A percentile compares a stretch with the other conserved stretches of the same genome.
These are phyloP conservation scores for Fissipunctia ypsillon DNA, from an alignment of 2,888 invertebrate genomes.

Conservation along the genomic window DNA sequence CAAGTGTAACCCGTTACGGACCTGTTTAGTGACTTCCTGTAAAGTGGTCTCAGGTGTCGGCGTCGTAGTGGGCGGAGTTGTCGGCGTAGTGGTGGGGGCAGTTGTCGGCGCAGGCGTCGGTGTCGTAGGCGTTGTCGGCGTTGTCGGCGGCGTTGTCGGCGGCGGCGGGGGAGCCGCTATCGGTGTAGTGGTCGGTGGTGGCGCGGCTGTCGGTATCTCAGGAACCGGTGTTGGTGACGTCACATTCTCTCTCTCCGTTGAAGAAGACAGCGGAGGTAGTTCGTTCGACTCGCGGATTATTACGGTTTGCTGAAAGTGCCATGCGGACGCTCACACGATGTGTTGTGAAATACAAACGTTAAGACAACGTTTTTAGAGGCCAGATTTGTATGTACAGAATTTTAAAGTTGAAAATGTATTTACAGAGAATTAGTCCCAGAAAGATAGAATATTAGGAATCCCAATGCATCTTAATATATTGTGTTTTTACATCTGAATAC, in stretches of 20 bases:
- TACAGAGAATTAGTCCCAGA: slow-evolving; percentile 50
- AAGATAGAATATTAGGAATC: slow-evolving; percentile 37
- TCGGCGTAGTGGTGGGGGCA: slow-evolving; percentile 64
- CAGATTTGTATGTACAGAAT: slow-evolving; percentile 56
- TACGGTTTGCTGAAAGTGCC: slow-evolving; percentile 90
- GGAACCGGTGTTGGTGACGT: slow-evolving; percentile 72
- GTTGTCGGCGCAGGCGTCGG: slow-evolving; percentile 65
- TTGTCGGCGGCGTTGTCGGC: slow-evolving; percentile 66
- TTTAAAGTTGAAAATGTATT: slow-evolving; percentile 33
- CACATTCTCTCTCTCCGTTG: slow-evolving; percentile 74
- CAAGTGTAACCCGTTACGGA: slow-evolving; percentile 69
- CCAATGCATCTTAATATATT: slow-evolving; percentile 18
- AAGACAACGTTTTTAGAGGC: slow-evolving; percentile 74
- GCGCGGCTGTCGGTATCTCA: slow-evolving; percentile 70
- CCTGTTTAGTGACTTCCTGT: slow-evolving; percentile 84
- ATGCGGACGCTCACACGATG: slow-evolving; percentile 89
- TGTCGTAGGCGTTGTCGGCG: slow-evolving; percentile 68
- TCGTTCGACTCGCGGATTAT: slow-evolving; percentile 88
- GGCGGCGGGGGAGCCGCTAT: slow-evolving; percentile 66
- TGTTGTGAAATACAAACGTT: slow-evolving; percentile 80
- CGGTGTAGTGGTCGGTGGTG: slow-evolving; percentile 64
- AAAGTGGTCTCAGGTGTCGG: slow-evolving; percentile 79
- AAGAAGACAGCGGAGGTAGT: slow-evolving; percentile 80
- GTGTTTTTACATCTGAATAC: slow-evolving; percentile 30
- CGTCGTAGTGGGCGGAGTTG: slow-evolving; percentile 75